Evolutionary conservation across 2,888 invertebrate species (phyloP).

Genomic region (Campopleginae sp.): DNA sequence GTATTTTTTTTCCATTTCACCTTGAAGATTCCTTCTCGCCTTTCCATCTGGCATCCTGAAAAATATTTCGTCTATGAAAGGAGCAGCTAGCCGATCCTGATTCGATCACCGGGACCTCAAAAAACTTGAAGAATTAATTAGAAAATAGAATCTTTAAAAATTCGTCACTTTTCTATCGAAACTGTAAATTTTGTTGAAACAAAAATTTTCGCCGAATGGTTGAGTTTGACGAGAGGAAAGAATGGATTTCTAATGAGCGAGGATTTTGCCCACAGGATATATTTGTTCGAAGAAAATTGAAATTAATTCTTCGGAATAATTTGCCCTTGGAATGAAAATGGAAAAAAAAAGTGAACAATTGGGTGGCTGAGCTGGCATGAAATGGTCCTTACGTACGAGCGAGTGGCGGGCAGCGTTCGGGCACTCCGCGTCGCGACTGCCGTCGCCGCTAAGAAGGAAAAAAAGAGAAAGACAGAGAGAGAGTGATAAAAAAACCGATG

Average conservation of each 20-base stretch:
- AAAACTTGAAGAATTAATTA: background rate
- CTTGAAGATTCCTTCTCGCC: background rate
- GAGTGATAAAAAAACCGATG: conserved; percentile 74
- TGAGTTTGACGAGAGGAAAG: background rate
- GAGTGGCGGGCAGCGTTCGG: conserved; percentile 76
- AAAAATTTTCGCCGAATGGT: background rate
- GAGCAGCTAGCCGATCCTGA: background rate
- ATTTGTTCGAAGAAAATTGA: background rate
- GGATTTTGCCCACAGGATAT: background rate
- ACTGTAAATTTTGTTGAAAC: background rate
- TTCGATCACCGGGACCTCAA: background rate
- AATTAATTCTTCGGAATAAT: background rate
- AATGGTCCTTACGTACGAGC: conserved; percentile 22
- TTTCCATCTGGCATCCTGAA: background rate
- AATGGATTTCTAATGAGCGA: background rate
- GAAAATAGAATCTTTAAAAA: background rate
- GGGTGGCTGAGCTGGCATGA: conserved; percentile 2
- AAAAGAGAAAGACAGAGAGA: conserved; percentile 27
- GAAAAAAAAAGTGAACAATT: background rate
- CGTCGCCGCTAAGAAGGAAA: conserved; percentile 74
- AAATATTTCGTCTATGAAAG: background rate
- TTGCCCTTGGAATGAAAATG: background rate
- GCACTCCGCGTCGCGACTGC: conserved; percentile 82
- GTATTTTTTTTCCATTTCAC: background rate
- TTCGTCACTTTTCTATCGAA: background rate